These are phyloP conservation scores for Gymnoscelis rufifasciata DNA, from an alignment of 2,888 invertebrate species.

Conservation along the genomic window DNA sequence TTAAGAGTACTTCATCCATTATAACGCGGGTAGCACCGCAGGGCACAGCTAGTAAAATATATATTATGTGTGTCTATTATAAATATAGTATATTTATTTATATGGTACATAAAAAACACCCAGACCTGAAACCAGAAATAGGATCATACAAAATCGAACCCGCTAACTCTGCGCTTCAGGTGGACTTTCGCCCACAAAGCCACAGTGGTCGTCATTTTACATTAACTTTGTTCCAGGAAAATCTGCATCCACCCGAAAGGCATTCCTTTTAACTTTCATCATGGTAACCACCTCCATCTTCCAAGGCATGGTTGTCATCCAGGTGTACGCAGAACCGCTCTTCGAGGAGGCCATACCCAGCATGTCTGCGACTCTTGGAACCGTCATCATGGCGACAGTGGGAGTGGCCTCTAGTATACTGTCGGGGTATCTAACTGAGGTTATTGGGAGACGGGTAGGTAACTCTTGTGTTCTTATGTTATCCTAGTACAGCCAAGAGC, in stretches of 20 bases:
- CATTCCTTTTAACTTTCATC: constrained; percentile 37
- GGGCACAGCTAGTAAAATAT: too few relatives aligned
- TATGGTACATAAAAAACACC: too few relatives aligned
- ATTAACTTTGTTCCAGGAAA: constrained; percentile 46
- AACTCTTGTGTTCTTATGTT: constrained; percentile 15
- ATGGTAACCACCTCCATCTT: constrained; percentile 47
- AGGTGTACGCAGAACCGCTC: constrained; percentile 58
- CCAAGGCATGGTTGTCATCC: constrained; percentile 56
- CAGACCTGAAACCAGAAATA: too few relatives aligned
- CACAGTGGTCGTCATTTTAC: too few relatives aligned
- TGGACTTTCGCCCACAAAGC: too few relatives aligned
- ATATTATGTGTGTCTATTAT: too few relatives aligned
- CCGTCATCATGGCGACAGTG: constrained; percentile 45
- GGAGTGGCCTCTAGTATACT: constrained; percentile 40
- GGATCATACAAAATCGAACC: too few relatives aligned
- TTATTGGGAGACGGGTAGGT: constrained; percentile 53
- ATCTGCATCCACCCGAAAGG: constrained; percentile 48
- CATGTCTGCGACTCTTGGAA: constrained; percentile 48
- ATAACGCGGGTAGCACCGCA: too few relatives aligned
- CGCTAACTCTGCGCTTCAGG: too few relatives aligned
- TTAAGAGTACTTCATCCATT: too few relatives aligned
- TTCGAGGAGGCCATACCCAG: constrained; percentile 50
- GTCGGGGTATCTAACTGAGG: constrained; percentile 52
- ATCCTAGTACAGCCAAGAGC: constrained; percentile 29
- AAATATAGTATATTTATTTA: too few relatives aligned